Evolutionary conservation across 2,113 vertebrate species (phyloP).

Genomic region (Uropsilus gracilis): DNA sequence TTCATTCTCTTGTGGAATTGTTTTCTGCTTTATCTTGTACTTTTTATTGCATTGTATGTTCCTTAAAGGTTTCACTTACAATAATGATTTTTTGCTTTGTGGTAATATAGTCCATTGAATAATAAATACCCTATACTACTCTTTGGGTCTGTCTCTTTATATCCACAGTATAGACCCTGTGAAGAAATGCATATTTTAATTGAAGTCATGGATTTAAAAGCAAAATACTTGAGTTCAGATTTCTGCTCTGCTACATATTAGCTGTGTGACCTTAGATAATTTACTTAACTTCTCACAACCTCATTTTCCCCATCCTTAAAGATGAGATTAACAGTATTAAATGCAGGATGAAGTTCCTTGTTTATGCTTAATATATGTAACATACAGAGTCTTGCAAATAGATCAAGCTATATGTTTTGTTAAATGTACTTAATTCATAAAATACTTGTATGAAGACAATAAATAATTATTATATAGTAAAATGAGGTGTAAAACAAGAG

Average conservation of each 20-base stretch:
- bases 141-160: slow-evolving; percentile 5
- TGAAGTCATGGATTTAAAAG: neutral
- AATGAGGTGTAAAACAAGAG: slow-evolving; percentile 24
- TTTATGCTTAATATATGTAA: slow-evolving; percentile 43
- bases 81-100: neutral
- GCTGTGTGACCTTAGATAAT: slow-evolving; percentile 16
- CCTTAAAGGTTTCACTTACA: neutral
- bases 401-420: slow-evolving; percentile 12
- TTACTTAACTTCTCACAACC: neutral
- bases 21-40: slow-evolving; percentile 2
- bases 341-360: neutral
- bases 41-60: slow-evolving; percentile 36
- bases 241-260: neutral
- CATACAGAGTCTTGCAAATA: neutral
- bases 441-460: slow-evolving; percentile 25
- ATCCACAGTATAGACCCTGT: neutral
- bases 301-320: neutral
- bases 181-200: neutral
- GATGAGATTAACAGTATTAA: slow-evolving; percentile 9
- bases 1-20: neutral
- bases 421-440: neutral
- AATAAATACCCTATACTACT: neutral
- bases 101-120: slow-evolving; percentile 31
- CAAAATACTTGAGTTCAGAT: neutral
- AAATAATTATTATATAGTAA: neutral